Conservation (phyloP, 2,113 vertebrate genomes). For the Cyprinodon variegatus region DNA sequence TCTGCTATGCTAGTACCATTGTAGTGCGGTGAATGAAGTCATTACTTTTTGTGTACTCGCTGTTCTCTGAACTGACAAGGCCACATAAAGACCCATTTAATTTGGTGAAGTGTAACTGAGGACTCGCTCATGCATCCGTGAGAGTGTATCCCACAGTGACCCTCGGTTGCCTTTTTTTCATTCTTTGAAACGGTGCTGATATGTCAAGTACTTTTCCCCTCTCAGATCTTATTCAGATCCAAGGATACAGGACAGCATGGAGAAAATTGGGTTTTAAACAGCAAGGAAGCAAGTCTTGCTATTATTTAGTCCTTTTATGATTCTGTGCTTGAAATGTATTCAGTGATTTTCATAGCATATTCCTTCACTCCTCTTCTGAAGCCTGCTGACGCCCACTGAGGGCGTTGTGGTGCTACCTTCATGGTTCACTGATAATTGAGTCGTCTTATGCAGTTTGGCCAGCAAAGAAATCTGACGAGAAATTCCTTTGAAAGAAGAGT, state of each 20-base stretch:
- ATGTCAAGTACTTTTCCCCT: slow-evolving; percentile 19
- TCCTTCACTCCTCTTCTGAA: slow-evolving; percentile 56
- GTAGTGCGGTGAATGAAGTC: slow-evolving; percentile 13
- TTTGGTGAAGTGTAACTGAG: slow-evolving; percentile 61
- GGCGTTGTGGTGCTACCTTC: slow-evolving; percentile 59
- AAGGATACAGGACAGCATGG: slow-evolving; percentile 21
- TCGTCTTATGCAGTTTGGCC: slow-evolving; percentile 40
- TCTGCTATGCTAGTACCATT: not conserved
- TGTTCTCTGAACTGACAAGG: slow-evolving; percentile 45
- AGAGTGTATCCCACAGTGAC: slow-evolving; percentile 23
- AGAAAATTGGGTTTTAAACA: slow-evolving; percentile 38
- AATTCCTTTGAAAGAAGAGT: slow-evolving; percentile 49
- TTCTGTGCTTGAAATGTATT: slow-evolving; percentile 31
- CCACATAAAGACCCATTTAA: slow-evolving; percentile 53
- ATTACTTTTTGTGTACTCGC: slow-evolving; percentile 7
- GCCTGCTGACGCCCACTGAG: slow-evolving; percentile 42
- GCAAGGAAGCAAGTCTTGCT: not conserved
- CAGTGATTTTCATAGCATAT: slow-evolving; percentile 37
- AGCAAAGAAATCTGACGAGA: slow-evolving; percentile 46
- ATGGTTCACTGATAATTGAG: slow-evolving; percentile 60
- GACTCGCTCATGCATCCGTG: slow-evolving; percentile 48
- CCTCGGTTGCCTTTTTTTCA: slow-evolving; percentile 24
- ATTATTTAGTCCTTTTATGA: slow-evolving; percentile 39
- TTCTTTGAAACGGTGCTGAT: slow-evolving; percentile 39
- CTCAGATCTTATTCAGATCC: slow-evolving; percentile 33